Base-by-base conservation (phyloP, 30 jellyfish, hydroid and myxozoan genomes). In the Sanderia malayensis region DNA sequence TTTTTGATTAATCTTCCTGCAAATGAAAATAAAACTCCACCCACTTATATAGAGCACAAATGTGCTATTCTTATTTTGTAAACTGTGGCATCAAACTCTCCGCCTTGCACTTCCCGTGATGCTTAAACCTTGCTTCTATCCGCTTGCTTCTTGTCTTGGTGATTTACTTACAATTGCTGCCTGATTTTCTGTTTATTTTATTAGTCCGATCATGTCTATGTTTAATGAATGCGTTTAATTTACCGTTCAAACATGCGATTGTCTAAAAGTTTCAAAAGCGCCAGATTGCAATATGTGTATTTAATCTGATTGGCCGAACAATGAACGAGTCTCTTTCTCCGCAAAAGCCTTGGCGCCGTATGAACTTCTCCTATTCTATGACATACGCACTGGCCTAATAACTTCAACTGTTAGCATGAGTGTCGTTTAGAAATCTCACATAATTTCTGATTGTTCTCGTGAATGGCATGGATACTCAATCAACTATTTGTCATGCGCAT, bases 191-290 rank as follows among this genome's bases (percentile, higher is more conserved):
- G 82, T 78, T 78, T 78, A 65, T 78, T 78, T 78, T 78, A 78
- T 78, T 66, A 66, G 82, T 64, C 89, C 89, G 89, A 62, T 57
- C 57, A 65, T 78, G 89, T 78, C 89, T 78, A 53, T 78, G 82
- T 78, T 65, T 71, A 65, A 55, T 37, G 89, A 78, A 78, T 64
- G 82, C 89, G 89, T 78, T 78, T 78, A 78, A 78, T 78, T 78
- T 78, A 78, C 79, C 89, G 89, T 78, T 78, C 89, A 78, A 78
- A 78, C 89, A 78, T 78, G 59, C 76, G 75, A 64, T 78, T 78
- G 89, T 78, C 89, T 78, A 77, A 78, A 78, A 78, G 89, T 78
- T 78, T 64, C 89, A 78, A 78, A 76, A 78, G 89, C 89, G 89
- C 89, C 89, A 78, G 89, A 78, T 78, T 78, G 89, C 89, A 78